Conservation (phyloP, 2,888 invertebrate species). For the Cheilosia scutellata region DNA sequence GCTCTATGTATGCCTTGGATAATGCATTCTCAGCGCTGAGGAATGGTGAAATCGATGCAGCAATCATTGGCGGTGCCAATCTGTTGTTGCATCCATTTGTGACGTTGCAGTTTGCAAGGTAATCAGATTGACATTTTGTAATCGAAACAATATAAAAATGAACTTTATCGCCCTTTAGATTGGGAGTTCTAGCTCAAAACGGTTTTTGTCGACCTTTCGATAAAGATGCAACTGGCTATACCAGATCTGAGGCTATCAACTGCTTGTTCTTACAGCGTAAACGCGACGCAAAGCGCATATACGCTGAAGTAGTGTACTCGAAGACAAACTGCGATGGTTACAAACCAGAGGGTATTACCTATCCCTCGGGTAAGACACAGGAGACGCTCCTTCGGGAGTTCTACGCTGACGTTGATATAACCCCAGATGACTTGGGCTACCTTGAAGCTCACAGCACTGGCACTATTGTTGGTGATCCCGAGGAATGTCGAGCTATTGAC, state of each 20-base stretch:
- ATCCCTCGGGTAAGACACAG: constrained; percentile 88
- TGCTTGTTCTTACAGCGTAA: constrained; percentile 90
- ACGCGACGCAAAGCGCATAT: constrained; percentile 87
- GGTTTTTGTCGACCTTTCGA: constrained; percentile 97
- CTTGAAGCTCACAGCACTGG: constrained; percentile 95
- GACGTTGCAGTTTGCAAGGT: constrained; percentile 93
- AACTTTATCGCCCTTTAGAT: constrained; percentile 85
- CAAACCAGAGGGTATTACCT: constrained; percentile 89
- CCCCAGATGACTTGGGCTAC: constrained; percentile 89
- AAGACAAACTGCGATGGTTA: constrained; percentile 93
- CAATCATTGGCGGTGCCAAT: constrained; percentile 95
- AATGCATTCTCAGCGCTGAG: constrained; percentile 91
- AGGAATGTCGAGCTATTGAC: constrained; percentile 93
- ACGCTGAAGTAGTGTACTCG: constrained; percentile 90
- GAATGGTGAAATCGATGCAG: constrained; percentile 93
- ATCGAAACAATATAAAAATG: constrained; percentile 12
- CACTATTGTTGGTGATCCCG: constrained; percentile 94
- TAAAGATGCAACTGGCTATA: constrained; percentile 91
- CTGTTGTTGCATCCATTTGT: constrained; percentile 94
- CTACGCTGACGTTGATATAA: constrained; percentile 89
- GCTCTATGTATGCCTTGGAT: constrained; percentile 94
- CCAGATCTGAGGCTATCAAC: constrained; percentile 91
- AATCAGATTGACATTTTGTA: constrained; percentile 80
- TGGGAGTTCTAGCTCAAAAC: constrained; percentile 92
- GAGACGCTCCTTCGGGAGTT: constrained; percentile 87